A percentile compares a stretch with the other conserved stretches of the same genome.
These are phyloP conservation scores for Erithacus rubecula DNA, from an alignment of 2,797 vertebrate genomes.

Conservation along the genomic window DNA sequence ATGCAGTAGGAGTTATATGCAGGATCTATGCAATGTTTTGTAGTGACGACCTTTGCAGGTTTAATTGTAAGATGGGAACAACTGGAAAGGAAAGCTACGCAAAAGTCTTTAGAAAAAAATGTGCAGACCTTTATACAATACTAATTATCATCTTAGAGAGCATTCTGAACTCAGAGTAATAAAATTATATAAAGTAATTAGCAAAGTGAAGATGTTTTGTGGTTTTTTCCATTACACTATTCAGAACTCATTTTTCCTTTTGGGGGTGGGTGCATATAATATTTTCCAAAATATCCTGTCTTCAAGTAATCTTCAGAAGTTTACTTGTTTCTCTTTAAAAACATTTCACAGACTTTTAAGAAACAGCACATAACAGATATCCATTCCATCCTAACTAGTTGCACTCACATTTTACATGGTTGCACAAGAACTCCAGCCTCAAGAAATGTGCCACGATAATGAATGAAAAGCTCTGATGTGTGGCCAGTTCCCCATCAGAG, in stretches of 20 bases:
- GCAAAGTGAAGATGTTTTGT: not conserved
- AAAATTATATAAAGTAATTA: not conserved
- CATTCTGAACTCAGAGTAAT: not conserved
- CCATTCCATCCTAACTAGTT: not conserved
- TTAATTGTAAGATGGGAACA: not conserved
- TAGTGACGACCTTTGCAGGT: not conserved
- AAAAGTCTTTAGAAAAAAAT: not conserved
- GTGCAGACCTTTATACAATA: not conserved
- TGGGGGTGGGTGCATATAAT: rapidly evolving
- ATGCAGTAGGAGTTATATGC: rapidly evolving
- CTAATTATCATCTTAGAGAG: not conserved
- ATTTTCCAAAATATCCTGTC: not conserved
- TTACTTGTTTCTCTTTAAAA: not conserved
- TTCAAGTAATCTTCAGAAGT: not conserved
- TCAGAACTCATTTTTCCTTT: not conserved
- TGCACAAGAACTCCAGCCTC: not conserved
- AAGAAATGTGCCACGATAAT: not conserved
- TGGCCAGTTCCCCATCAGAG: not conserved
- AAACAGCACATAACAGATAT: not conserved
- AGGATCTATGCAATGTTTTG: not conserved
- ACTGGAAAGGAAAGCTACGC: not conserved
- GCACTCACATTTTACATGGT: not conserved
- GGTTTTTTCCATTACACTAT: not conserved
- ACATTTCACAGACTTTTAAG: not conserved
- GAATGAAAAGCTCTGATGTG: not conserved